Evolutionary conservation across 2,113 vertebrate species (phyloP).

Genomic region (Limnothrissa miodon): DNA sequence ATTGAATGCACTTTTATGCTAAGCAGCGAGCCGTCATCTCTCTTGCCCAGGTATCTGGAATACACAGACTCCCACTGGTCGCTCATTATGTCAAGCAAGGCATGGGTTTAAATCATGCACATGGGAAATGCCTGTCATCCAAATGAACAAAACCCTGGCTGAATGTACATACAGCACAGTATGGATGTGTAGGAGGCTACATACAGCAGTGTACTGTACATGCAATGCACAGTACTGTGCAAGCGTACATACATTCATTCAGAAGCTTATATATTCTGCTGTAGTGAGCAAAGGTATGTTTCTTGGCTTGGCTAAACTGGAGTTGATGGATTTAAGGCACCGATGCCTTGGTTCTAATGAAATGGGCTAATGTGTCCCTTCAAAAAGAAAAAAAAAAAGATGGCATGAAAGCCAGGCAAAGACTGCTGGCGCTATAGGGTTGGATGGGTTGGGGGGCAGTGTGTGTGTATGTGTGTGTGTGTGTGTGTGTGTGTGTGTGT

Average conservation of each 20-base stretch:
- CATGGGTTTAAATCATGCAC: background rate
- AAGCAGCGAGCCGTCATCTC: constrained; percentile 42
- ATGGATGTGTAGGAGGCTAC: background rate
- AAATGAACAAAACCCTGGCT: no score
- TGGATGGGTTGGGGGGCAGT: background rate
- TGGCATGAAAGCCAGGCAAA: background rate
- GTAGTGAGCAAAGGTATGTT: background rate
- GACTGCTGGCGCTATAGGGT: no score
- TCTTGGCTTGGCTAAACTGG: background rate
- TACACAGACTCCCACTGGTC: constrained; percentile 38
- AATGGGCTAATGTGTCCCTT: background rate
- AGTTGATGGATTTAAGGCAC: no score
- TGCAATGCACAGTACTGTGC: no score
- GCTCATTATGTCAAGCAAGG: constrained; percentile 4
- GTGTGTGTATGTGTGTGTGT: background rate
- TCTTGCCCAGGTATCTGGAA: constrained; percentile 40
- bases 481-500: constrained; percentile 27
- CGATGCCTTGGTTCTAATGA: background rate
- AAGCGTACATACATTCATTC: no score
- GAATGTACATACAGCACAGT: no score
- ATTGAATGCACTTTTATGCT: constrained; percentile 44
- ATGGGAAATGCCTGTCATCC: no score
- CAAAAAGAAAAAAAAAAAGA: background rate
- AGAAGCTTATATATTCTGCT: no score
- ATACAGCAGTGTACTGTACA: no score